Base-by-base conservation (phyloP, 2,888 invertebrate genomes). In the Cybosia mesomella region DNA sequence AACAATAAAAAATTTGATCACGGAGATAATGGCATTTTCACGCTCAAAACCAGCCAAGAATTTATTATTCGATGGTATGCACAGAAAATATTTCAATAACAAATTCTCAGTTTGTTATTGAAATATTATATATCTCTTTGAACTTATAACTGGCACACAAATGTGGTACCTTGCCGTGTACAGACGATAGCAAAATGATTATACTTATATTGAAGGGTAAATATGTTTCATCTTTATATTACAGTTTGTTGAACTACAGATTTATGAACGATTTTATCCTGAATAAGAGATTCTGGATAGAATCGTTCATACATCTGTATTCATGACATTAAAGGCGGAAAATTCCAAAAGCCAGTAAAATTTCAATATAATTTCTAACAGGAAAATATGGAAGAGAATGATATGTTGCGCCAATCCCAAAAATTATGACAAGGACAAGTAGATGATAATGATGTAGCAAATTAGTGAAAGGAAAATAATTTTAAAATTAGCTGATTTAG, bases 81-180 rank as follows among this genome's bases (percentile, higher is more conserved):
- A 62, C 49, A 79, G 76, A 73, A 69, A 71, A 76, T 76, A 76
- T 76, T 79, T 73, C 32, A 70, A 71, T 67, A 76, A 70, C 67
- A 70, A 73, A 77, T n/a, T n/a, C n/a, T n/a, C n/a, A n/a, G n/a
- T n/a, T n/a, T n/a, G n/a, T n/a, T n/a, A n/a, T n/a, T n/a, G n/a
- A n/a, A n/a, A n/a, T n/a, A 67, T 65, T 15, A 28, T 32, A 57
- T 57, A 58, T 73, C 68, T 60, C 73, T 79, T 79, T 79, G 76
- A 75, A 73, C 58, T 70, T 32, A 58, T 34, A 49, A 58, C 57
- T 43, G 49, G 49, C 64, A n/a, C 28, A 39, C 34, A 66, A 54
- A 57, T 43, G 5, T 43, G 61, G 18, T 58, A 65, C 22, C 58
- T 53, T 13, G 22, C 18, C 3, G 28, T 53, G 58, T 65, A 65